These are phyloP conservation scores for Sebastes glaucus DNA, from an alignment of 2,797 vertebrate species.

Conservation along the genomic window DNA sequence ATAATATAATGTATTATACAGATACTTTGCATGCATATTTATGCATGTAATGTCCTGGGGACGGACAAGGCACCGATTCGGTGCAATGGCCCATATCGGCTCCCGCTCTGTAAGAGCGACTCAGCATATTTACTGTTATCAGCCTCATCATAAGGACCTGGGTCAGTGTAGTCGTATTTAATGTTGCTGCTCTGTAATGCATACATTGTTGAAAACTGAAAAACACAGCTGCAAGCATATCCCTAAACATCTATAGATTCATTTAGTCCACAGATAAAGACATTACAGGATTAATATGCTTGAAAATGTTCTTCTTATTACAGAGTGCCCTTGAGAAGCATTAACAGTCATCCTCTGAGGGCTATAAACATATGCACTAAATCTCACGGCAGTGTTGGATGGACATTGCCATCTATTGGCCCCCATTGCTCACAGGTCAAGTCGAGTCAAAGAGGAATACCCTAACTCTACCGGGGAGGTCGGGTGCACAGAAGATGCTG, in stretches of 20 bases:
- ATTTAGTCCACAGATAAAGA: not conserved
- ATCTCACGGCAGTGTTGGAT: not conserved
- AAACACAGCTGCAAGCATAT: not conserved
- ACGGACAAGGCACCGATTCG: not conserved
- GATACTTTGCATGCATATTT: not conserved
- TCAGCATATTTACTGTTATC: not conserved
- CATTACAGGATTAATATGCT: not conserved
- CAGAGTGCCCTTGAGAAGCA: not conserved
- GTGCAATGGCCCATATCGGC: not conserved
- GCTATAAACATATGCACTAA: too few species aligned
- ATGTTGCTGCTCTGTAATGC: not conserved
- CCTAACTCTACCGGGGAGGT: not conserved
- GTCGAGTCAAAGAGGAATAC: not conserved
- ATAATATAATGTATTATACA: not conserved
- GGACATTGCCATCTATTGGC: conserved; percentile 58
- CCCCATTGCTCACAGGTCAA: not conserved
- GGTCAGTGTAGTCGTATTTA: not conserved
- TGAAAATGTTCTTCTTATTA: not conserved
- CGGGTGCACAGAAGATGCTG: not conserved
- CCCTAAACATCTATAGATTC: not conserved
- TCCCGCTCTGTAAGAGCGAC: not conserved
- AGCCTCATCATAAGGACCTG: not conserved
- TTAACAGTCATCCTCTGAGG: not conserved
- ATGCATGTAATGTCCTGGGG: not conserved
- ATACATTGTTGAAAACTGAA: not conserved